phyloP scores from a whole-genome alignment of 2,888 invertebrate species.

The Lochmaea crataegi region DNA sequence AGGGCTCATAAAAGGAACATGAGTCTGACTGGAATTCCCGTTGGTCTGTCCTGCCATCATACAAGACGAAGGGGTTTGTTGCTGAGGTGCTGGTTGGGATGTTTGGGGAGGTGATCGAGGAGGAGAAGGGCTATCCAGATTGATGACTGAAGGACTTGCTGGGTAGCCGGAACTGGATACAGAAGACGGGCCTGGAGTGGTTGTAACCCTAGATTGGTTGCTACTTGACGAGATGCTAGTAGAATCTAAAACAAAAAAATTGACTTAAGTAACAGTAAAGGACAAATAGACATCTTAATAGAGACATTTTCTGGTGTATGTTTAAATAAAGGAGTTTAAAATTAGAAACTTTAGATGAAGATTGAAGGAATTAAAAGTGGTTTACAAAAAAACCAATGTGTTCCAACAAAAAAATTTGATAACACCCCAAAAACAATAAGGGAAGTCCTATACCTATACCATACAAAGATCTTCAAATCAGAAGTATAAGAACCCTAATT shows the following conservation, averaged over 20 bases:
- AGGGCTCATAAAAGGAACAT: conserved; percentile 42
- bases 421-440: not conserved
- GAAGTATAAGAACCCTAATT: not conserved
- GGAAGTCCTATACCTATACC: conserved; percentile 1
- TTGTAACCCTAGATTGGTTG: conserved; percentile 61
- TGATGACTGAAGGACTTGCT: conserved; percentile 71
- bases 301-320: not conserved
- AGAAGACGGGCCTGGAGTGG: conserved; percentile 63
- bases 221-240: conserved; percentile 65
- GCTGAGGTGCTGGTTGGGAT: conserved; percentile 7
- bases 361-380: not conserved
- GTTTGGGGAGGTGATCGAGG: conserved; percentile 62
- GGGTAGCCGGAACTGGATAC: conserved; percentile 74
- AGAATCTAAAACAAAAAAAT: conserved; percentile 54
- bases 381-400: conserved; percentile 2
- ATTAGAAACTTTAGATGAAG: not conserved
- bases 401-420: not conserved
- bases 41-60: conserved; percentile 53
- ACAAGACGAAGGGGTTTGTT: conserved; percentile 51
- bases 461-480: not conserved
- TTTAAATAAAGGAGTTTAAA: not conserved
- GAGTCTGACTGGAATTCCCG: conserved; percentile 44
- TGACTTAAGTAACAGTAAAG: conserved; percentile 7
- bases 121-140: conserved; percentile 74
- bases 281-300: not conserved